A percentile compares a stretch with the other conserved stretches of the same genome.
phyloP scores from a whole-genome alignment of 2,113 vertebrate species.

The Epinephelus moara region DNA sequence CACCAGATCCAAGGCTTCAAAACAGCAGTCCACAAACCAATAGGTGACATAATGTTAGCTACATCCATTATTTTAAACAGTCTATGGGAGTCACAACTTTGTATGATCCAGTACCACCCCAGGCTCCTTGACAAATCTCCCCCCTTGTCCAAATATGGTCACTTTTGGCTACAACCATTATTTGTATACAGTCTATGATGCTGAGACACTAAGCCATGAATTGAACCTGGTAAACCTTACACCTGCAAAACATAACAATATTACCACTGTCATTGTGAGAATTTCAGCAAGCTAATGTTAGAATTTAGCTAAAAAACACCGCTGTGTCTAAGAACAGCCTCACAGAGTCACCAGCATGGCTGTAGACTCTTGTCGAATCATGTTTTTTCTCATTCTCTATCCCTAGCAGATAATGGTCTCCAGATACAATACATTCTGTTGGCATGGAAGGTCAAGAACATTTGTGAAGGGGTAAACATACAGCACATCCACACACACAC shows the following conservation, averaged over 20 bases:
- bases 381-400: slow-evolving; percentile 3
- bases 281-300: background rate
- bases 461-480: background rate
- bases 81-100: too few relatives aligned
- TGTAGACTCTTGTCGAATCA: background rate
- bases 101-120: too few relatives aligned
- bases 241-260: background rate
- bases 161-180: too few relatives aligned
- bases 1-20: too few relatives aligned
- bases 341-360: background rate
- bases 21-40: too few relatives aligned
- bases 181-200: too few relatives aligned
- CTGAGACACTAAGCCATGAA: background rate
- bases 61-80: too few relatives aligned
- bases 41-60: too few relatives aligned
- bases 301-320: background rate
- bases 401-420: background rate
- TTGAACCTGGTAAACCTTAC: background rate
- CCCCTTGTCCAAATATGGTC: too few relatives aligned
- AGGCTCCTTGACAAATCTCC: too few relatives aligned
- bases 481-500: background rate
- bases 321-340: background rate
- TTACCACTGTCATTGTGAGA: background rate
- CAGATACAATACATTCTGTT: slow-evolving; percentile 11
- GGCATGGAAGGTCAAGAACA: slow-evolving; percentile 39